phyloP scores from a whole-genome alignment of 1,140 invertebrate genomes.

The Adelges cooleyi region DNA sequence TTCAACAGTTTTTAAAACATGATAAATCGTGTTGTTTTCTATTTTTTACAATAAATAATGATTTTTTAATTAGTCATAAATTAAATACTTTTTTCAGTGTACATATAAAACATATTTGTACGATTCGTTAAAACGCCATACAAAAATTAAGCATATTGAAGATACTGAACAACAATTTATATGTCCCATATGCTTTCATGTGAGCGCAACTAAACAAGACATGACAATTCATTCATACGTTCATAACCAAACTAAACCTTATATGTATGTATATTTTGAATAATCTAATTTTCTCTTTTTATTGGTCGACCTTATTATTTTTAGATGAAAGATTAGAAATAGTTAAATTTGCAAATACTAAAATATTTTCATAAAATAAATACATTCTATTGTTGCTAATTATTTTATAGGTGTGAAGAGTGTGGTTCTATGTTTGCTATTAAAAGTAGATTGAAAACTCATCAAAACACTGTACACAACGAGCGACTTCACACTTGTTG shows the following conservation, averaged over 20 bases:
- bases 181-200: slow-evolving; percentile 1
- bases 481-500: not conserved
- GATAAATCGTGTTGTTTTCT: not conserved
- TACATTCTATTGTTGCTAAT: no score
- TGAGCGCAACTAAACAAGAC: slow-evolving; percentile 11
- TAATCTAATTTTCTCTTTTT: no score
- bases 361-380: no score
- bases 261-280: slow-evolving; percentile 6
- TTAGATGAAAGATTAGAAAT: no score
- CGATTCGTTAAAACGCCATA: slow-evolving; percentile 18
- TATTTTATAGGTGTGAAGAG: slow-evolving; percentile 26
- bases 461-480: slow-evolving; percentile 10
- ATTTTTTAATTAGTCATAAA: no score
- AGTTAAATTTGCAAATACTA: no score
- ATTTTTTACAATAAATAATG: not conserved
- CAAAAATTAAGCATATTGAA: slow-evolving; percentile 1
- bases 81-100: slow-evolving; percentile 2
- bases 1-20: not conserved
- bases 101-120: slow-evolving; percentile 2
- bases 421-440: slow-evolving; percentile 25
- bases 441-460: not conserved
- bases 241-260: not conserved
- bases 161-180: not conserved
- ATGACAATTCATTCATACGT: not conserved
- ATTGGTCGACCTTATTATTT: no score